Evolutionary conservation across 2,797 vertebrate species (phyloP).

Genomic region (Myotis pilosus): DNA sequence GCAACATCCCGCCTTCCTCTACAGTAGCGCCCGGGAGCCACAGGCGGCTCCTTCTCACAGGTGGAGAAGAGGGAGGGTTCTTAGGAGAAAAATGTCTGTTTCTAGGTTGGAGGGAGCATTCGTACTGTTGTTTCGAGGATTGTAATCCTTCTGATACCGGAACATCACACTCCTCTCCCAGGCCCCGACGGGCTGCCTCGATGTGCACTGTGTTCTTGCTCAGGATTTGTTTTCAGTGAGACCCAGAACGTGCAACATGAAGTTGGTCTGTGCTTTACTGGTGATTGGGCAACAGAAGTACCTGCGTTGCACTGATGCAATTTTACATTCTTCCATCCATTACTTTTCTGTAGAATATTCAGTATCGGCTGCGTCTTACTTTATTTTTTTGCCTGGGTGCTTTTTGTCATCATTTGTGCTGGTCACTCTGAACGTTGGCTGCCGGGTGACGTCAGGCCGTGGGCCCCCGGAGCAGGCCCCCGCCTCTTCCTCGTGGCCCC

Average conservation of each 20-base stretch:
- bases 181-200: fast-evolving
- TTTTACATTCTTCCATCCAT: fast-evolving
- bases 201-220: neutral
- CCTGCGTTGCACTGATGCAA: neutral
- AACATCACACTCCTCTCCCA: no score
- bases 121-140: neutral
- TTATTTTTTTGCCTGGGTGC: neutral
- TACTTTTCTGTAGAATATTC: neutral
- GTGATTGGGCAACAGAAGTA: neutral
- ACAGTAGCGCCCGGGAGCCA: neutral
- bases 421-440: fast-evolving
- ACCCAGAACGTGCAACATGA: neutral
- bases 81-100: neutral
- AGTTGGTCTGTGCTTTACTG: neutral
- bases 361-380: fast-evolving
- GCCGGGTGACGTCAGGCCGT: neutral
- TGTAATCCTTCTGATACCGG: neutral
- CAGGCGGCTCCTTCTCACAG: fast-evolving
- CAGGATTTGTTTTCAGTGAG: no score
- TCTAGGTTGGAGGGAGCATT: neutral
- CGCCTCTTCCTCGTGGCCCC: neutral
- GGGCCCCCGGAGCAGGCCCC: neutral
- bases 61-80: neutral
- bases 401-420: neutral
- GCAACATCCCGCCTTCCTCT: neutral